Evolutionary conservation across 2,888 invertebrate species (phyloP), one percentile per base, ranked within the genome.

Genomic region (Leuctra nigra): DNA sequence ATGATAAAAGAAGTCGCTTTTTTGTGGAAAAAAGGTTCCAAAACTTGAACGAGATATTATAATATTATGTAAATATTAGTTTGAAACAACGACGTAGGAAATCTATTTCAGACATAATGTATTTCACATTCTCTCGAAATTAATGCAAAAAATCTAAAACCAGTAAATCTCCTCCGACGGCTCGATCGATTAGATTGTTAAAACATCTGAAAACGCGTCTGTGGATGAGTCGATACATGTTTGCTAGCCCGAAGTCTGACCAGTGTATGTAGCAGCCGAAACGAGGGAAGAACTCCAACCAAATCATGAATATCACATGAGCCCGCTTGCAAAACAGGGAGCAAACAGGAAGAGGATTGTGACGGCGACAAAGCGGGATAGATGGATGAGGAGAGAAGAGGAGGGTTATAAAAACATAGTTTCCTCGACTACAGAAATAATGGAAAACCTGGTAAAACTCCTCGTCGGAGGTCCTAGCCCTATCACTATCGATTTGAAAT

Each of bases 291-390:
- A 44, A 44, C 44, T 44, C 20, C 13, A 44, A 44, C 44, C 44
- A 44, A 50, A 35, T 50, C 50, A 50, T 50, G 50, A 50, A 50
- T 50, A 50, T 50, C 50, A 35, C 50, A 50, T 50, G 50, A 50
- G 50, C 18, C 14, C 35, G 50, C 33, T 50, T 50, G 35, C 50
- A 50, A 50, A 50, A 50, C 50, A 50, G 50, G 18, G 50, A 29
- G 35, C 50, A 50, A 50, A 50, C 50, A 50, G 50, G 50, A 50
- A 33, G 20, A 9, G 48, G 29, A 33, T 33, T 50, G 50, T 20
- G 50, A 50, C 50, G 50, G 16, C 29, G 50, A 50, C 50, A 35
- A 33, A 6, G 33, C 50, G 33, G 50, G 33, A 33, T 29, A 35
- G 50, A 50, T 50, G 50, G 50, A 50, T 50, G 50, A 44, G 18